These are phyloP conservation scores for Ganaspis sp. DNA, from an alignment of 1,140 invertebrate genomes.

Conservation along the genomic window DNA sequence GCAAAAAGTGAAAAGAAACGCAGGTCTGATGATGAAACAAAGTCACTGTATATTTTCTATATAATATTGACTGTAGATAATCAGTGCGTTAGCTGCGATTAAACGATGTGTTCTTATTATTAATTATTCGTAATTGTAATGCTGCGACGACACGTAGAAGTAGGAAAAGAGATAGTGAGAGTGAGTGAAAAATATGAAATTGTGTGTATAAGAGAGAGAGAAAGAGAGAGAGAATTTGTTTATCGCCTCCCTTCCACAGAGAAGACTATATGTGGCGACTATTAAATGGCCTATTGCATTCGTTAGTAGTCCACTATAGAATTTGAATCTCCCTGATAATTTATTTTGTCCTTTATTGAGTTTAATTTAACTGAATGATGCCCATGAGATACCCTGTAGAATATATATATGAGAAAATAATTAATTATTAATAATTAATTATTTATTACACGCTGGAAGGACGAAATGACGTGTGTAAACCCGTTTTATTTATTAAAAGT, in stretches of 20 bases:
- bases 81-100: conserved; percentile 53
- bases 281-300: conserved; percentile 56
- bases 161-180: neutral
- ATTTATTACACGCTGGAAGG: conserved; percentile 26
- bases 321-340: conserved; percentile 44
- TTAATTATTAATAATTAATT: neutral
- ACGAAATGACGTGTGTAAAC: conserved; percentile 51
- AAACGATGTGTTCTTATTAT: conserved; percentile 63
- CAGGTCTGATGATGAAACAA: conserved; percentile 49
- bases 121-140: conserved; percentile 56
- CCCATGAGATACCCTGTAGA: conserved; percentile 20
- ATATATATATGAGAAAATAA: neutral
- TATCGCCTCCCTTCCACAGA: conserved; percentile 39
- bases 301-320: conserved; percentile 36
- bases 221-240: conserved; percentile 31
- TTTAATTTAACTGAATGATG: neutral
- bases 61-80: conserved; percentile 56
- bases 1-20: conserved; percentile 1
- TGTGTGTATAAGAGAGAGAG: conserved; percentile 1
- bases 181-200: too few species aligned
- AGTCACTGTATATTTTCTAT: conserved; percentile 62
- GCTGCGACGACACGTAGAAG: conserved; percentile 39
- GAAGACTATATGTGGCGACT: conserved; percentile 41
- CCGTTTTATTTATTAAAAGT: conserved; percentile 60
- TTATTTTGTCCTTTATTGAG: conserved; percentile 34